phyloP scores from a whole-genome alignment of 2,888 invertebrate species.

The Chrysolina americana region DNA sequence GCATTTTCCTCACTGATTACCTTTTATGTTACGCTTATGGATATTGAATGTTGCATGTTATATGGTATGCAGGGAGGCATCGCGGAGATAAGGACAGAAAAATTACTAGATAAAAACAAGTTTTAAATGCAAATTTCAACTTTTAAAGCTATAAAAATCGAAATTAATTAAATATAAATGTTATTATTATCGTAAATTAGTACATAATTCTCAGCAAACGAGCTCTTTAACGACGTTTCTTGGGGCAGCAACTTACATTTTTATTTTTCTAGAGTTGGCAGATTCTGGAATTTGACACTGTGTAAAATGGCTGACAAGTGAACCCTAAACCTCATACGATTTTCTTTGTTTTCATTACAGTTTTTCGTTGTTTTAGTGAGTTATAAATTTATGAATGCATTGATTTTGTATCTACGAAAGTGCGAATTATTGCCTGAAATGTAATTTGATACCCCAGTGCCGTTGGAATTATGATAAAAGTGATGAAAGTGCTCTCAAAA shows the following conservation, averaged over 20 bases:
- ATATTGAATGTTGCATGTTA: constrained; percentile 52
- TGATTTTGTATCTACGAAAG: constrained; percentile 35
- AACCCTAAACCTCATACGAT: constrained; percentile 65
- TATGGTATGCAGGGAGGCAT: constrained; percentile 43
- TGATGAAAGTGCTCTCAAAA: constrained; percentile 64
- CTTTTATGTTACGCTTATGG: constrained; percentile 49
- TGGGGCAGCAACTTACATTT: constrained; percentile 34
- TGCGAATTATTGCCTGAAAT: constrained; percentile 33
- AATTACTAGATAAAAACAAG: constrained; percentile 39
- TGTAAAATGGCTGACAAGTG: constrained; percentile 68
- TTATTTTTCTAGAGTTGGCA: constrained; percentile 61
- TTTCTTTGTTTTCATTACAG: constrained; percentile 70
- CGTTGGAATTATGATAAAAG: constrained; percentile 46
- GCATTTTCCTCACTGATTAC: not conserved
- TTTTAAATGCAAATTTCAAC: constrained; percentile 20
- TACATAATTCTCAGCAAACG: constrained; percentile 25
- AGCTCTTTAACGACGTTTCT: constrained; percentile 26
- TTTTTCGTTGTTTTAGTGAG: constrained; percentile 64
- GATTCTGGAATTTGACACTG: constrained; percentile 69
- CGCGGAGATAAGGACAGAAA: constrained; percentile 45
- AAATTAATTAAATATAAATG: constrained; percentile 21
- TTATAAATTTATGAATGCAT: constrained; percentile 45
- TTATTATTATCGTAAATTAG: constrained; percentile 3
- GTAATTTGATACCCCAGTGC: constrained; percentile 43
- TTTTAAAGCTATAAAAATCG: constrained; percentile 8